A percentile compares a stretch with the other conserved stretches of the same genome.
Conservation (phyloP, 1,140 invertebrate genomes). For the Papilio dardanus region DNA sequence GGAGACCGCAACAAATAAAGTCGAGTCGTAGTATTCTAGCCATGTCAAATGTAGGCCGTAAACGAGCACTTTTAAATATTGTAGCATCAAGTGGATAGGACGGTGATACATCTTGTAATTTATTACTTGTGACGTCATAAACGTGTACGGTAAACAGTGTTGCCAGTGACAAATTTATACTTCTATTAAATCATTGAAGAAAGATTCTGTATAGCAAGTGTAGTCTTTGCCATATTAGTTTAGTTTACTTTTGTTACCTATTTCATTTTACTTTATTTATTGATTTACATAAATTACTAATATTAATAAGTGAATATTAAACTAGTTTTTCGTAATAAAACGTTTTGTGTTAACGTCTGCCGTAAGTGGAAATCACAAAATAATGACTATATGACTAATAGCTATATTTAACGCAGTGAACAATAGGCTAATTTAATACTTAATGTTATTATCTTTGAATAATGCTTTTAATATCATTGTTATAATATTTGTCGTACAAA, state of each 20-base stretch:
- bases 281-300: background rate
- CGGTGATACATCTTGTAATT: slow-evolving; percentile 14
- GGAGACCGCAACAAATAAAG: slow-evolving; percentile 32
- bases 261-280: no score
- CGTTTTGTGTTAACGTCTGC: no score
- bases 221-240: no score
- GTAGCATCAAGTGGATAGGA: slow-evolving; percentile 29
- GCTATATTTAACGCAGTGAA: background rate
- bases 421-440: background rate
- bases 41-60: slow-evolving; percentile 28
- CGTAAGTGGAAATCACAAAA: background rate
- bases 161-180: slow-evolving; percentile 1
- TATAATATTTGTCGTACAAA: background rate
- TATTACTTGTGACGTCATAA: slow-evolving; percentile 32
- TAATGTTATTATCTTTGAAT: background rate
- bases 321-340: background rate
- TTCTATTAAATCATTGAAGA: no score
- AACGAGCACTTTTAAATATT: slow-evolving; percentile 37
- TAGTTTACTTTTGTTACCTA: no score
- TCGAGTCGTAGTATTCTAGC: slow-evolving; percentile 31
- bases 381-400: no score
- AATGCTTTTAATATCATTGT: background rate
- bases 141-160: slow-evolving; percentile 9
- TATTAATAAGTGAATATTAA: background rate
- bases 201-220: no score